These are phyloP conservation scores for Meteorus sp. DNA, from an alignment of 1,140 invertebrate genomes.

Conservation along the genomic window DNA sequence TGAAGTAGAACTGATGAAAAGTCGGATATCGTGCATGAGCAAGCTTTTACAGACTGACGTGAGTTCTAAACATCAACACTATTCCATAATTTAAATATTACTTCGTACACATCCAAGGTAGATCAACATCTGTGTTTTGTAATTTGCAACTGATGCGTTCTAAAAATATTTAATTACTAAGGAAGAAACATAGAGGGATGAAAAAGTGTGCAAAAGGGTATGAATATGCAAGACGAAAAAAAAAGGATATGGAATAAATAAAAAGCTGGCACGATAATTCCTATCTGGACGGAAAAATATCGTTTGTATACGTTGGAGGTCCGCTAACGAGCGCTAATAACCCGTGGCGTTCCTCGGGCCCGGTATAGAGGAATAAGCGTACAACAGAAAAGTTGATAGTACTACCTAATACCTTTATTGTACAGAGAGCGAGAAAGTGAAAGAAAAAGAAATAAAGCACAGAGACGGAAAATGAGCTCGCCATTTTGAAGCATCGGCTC, in stretches of 20 bases:
- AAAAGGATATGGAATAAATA: constrained; percentile 2
- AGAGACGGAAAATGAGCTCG: constrained; percentile 15
- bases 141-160: no score
- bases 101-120: no score
- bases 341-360: constrained; percentile 2
- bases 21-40: constrained; percentile 49
- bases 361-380: background rate
- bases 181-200: background rate
- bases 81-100: no score
- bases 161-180: no score
- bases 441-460: no score
- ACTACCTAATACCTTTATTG: no score
- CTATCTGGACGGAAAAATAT: constrained; percentile 21
- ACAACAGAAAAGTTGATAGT: constrained; percentile 8
- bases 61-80: constrained; percentile 18
- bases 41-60: constrained; percentile 48
- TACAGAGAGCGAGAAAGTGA: no score
- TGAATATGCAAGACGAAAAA: background rate
- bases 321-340: constrained; percentile 29
- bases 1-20: constrained; percentile 50
- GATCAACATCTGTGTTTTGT: no score
- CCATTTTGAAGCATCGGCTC: constrained; percentile 29
- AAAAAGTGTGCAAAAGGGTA: constrained; percentile 1
- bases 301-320: constrained; percentile 21
- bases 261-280: constrained; percentile 20